Base-by-base conservation (phyloP, 2,797 vertebrate species). In the Gallirallus australis region DNA sequence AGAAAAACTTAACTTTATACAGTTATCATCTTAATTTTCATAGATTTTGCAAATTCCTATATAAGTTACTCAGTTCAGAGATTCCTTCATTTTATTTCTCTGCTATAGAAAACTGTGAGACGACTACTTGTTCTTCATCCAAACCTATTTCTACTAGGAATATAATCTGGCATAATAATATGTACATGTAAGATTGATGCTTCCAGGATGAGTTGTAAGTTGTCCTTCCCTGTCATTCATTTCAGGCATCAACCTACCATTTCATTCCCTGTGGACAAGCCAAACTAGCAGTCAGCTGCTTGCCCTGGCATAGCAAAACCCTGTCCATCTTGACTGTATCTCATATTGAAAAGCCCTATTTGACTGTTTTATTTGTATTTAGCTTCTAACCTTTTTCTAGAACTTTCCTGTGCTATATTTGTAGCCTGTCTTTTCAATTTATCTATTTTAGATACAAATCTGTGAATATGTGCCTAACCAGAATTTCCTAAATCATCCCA, bases 131-230 rank as follows among this genome's bases (percentile, higher is more conserved):
- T 40, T 85, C 65, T 90, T 87, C 72, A 90, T 79, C 89, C 95
- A 97, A 97, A 92, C 88, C 92, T 81, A 94, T 92, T 81, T 84
- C 94, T 85, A 78, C 75, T 63, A 94, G 94, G 89, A 96, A 95
- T 91, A 93, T 85, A 92, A 96, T 93, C 69, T 94, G 75, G 82
- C 75, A 75, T 64, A 93, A 65, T 90, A 94, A 40, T 57, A 92
- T 47, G 57, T 70, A 87, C 54, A 84, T 77, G 19, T 71, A 85
- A 80, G 92, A 95, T 25, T 86, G 83, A 94, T 93, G 86, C 45
- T 85, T 96, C 81, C 72, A 95, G 89, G 53, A 93, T 72, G 94
- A 96, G 81, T 69, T 95, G 86, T 93, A 95, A 95, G 59, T 89
- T 92, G 86, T 86, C 81, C 71, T 95, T 90, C 86, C 83, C 53